phyloP scores from a whole-genome alignment of 2,797 vertebrate species.

The Tenualosa ilisha region DNA sequence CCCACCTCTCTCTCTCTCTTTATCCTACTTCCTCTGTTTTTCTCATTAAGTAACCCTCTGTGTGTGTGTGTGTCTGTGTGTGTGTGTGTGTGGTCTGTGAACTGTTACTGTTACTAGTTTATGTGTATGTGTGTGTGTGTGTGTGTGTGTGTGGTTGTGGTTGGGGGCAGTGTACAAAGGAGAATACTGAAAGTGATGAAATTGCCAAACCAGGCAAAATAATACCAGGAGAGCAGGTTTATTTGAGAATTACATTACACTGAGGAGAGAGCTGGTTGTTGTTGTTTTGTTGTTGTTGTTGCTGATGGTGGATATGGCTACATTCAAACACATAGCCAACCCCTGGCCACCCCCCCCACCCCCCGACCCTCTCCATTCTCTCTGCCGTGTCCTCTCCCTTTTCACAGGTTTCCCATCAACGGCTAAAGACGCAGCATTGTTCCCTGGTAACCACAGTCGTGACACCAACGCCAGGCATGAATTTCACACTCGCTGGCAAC shows the following conservation, averaged over 20 bases:
- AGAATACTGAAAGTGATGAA: not conserved
- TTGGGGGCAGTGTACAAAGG: not conserved
- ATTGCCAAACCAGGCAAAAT: not conserved
- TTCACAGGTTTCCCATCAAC: not conserved
- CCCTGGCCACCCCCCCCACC: not conserved
- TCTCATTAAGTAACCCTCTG: conserved; percentile 9
- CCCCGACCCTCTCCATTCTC: not conserved
- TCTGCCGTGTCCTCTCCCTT: not conserved
- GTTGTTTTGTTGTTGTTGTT: not conserved
- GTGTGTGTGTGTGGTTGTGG: conserved; percentile 17
- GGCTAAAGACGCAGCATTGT: not conserved
- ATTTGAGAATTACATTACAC: not conserved
- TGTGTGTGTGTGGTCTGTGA: conserved; percentile 14
- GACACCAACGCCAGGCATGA: not conserved
- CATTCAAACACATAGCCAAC: not conserved
- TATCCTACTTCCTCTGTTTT: conserved; percentile 5
- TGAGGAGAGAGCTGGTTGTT: not conserved
- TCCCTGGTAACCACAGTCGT: conserved; percentile 17
- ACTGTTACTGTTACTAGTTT: not conserved
- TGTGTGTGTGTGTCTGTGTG: conserved; percentile 1
- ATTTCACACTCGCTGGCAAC: conserved; percentile 14
- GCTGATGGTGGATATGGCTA: not conserved
- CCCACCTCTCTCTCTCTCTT: not conserved
- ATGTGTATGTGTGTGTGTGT: conserved; percentile 7
- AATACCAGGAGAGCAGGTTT: not conserved